Evolutionary conservation across 30 jellyfish, hydroid and myxozoan genomes (phyloP), one percentile per base, ranked within the genome.

Genomic region (Aurelia sp.): DNA sequence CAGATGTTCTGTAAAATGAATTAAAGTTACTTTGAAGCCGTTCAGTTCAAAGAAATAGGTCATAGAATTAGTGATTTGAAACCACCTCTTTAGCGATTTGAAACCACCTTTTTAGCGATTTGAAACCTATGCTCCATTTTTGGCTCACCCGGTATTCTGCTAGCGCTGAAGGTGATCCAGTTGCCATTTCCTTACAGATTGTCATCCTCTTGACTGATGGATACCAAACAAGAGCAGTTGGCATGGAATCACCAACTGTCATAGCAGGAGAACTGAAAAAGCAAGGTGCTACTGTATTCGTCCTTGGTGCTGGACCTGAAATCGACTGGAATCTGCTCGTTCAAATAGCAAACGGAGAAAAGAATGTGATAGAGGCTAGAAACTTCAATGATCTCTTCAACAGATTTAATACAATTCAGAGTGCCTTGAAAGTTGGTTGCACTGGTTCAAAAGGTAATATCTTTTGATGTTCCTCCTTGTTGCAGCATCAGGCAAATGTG

Each of bases 291-390:
- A 22, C 66, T 0, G 74, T 93, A 27, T 93, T 52, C 66, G 92
- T 87, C n/a, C 73, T 88, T 53, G 97, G 91, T 22, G 94, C 82
- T 71, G 97, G 97, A 10, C 79, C 79, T 5, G 97, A 88, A 37
- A 78, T 74, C 52, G 90, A 93, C 82, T 37, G 84, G 76, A 71
- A 63, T 18, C 74, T 93, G 10, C 66, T 93, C 63, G 66, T 52
- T 27, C 90, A 84, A 66, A 66, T 93, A 12, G 98, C 96, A 11
- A 52, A 96, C n/a, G 51, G 66, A 17, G 75, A 52, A 17, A 51
- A 62, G 11, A 77, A 27, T 65, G 87, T 87, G 20, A 65, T 87
- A 68, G 92, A 76, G 40, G 94, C 93, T n/a, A 67, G 64, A 22
- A 78, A 78, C 63, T 93, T 81, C 81, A 71, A 72, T 16, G 91